Base-by-base conservation (phyloP, 2,888 invertebrate species). In the Acanthopleura granulata region DNA sequence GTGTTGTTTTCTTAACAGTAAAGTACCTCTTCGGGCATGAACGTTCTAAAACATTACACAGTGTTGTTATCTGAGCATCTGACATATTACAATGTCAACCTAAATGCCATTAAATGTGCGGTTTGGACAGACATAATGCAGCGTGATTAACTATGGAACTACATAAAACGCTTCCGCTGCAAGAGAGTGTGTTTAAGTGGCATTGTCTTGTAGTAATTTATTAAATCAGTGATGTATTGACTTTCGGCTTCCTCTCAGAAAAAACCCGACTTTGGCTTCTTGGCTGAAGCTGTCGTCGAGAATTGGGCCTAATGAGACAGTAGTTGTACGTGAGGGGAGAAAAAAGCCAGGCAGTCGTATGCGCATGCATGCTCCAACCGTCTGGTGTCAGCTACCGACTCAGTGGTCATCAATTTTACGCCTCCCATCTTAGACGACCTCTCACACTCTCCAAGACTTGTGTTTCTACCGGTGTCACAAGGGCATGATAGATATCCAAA, bases 371-470 rank as follows among this genome's bases (percentile, higher is more conserved):
- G 12, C 6, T n/a, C 18, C 6, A 12, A 12, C 18, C n/a, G 57
- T 1, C 22, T 57, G 57, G 57, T 57, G 57, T 57, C 57, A 22
- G 22, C 57, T 12, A 57, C n/a, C 22, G 57, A 22, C 57, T 18
- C 18, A 57, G 57, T 18, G 57, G 57, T 57, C 57, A 57, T 57
- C 57, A 57, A 57, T 57, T 57, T 57, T n/a, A 57, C 57, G 57
- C 57, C 57, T 57, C 57, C 57, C 57, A 57, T 57, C 57, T 57
- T 57, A 18, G 57, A 18, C 18, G 22, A 57, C 57, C 57, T 12
- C 22, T 57, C 57, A 57, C 57, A 57, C 57, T 57, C 57, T 57
- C 57, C 57, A 57, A 57, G 57, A 57, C 57, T 57, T 57, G 57
- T 57, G 57, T 57, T 57, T 57, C 57, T 18, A 22, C 22, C 57